These are phyloP conservation scores for Strongylocentrotus purpuratus DNA, from an alignment of 35 echinoderm and acorn worm species.

Conservation along the genomic window DNA sequence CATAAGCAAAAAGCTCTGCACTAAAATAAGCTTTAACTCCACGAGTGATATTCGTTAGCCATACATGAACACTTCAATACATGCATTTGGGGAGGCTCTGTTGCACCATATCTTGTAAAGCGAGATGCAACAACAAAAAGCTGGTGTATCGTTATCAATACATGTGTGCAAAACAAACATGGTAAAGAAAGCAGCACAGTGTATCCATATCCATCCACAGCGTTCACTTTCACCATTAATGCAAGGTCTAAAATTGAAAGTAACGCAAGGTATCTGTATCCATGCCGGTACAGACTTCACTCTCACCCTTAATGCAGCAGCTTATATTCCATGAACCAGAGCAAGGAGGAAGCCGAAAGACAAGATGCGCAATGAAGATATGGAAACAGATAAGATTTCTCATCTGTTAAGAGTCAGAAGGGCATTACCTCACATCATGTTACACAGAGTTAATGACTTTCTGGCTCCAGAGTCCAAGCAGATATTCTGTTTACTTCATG, in stretches of 20 bases:
- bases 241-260: neutral
- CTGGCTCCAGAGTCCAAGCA: too few relatives aligned
- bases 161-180: neutral
- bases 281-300: neutral
- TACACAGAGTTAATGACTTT: too few relatives aligned
- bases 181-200: neutral
- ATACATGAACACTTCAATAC: neutral
- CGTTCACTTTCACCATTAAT: neutral
- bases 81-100: neutral
- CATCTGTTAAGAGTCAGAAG: too few relatives aligned
- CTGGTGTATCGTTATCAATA: neutral
- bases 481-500: neutral
- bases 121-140: neutral
- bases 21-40: neutral
- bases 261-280: neutral
- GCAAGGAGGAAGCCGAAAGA: neutral
- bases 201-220: neutral
- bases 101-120: neutral
- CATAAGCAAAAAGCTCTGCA: too few relatives aligned
- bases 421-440: too few relatives aligned
- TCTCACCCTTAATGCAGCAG: neutral
- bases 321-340: neutral
- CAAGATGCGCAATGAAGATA: neutral
- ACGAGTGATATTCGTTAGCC: neutral
- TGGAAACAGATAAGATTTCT: neutral